Evolutionary conservation across 92 coral and sea anemone genomes (phyloP), one percentile per base, ranked within the genome.

Genomic region (Muricea muricata): DNA sequence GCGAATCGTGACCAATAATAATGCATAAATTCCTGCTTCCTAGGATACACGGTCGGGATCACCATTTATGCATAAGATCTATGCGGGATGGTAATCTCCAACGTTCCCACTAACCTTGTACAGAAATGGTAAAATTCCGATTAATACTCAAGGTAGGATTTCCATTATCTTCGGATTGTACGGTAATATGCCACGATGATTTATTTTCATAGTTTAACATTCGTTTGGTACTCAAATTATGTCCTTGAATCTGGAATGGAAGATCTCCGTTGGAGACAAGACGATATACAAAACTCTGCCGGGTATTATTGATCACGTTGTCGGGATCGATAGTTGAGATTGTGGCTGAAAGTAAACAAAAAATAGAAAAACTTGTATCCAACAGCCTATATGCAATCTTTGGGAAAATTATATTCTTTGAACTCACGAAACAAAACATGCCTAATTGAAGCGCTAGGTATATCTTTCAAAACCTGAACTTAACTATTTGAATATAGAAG

Each of bases 251-350:
- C 23, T 45, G 67, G 56, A 94, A 91, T 0, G 98, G 98, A 24
- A 93, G 79, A 8, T 87, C 89, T 87, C 87, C 83, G 68, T 92
- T 77, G 65, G 54, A 20, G 14, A 47, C 45, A 45, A 91, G 78
- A 3, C 78, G 83, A 82, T 94, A 94, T 12, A 80, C 75, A 67
- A 94, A 94, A 7, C 47, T 77, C 80, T 94, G 98, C 32, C 93
- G 80, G 76, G 77, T 52, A 37, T 50, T 84, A 47, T 89, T 85
- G 66, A 85, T 58, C 26, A 84, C 84, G 79, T 94, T 94, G 83
- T 94, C 98, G 6, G 98, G 97, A 57, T 94, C 98, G 61, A 85
- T 69, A 57, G 98, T 94, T 13, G 89, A 84, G 28, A 94, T 80
- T 0, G 96, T 87, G 11, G 94, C 98, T 94, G 73, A 39, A 65